Base-by-base conservation (phyloP, 1,140 invertebrate species). In the Dendrolimus kikuchii region DNA sequence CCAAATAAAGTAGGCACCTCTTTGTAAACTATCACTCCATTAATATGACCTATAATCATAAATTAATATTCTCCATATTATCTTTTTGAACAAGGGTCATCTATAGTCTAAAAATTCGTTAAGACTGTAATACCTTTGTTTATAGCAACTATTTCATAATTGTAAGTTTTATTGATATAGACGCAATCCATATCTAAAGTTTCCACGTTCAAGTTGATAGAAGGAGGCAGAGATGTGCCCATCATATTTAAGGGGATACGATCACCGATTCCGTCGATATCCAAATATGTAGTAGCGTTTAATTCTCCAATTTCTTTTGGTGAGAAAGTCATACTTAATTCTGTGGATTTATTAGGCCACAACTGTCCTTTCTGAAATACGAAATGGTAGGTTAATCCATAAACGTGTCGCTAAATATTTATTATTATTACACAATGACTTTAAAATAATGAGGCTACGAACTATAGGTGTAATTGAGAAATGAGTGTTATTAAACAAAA, bases 111-210 rank as follows among this genome's bases (percentile, higher is more conserved):
- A 47, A 38, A 8, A 5, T 37, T 47, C 10, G 38, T 40, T 53
- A 46, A 48, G 7, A 51, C n/a, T 38, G 42, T 50, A 46, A 44
- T 46, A 83, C 82, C 82, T 81, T 71, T 86, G 54, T 86, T 86
- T 9, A 72, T 77, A 46, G 79, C 73, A 8, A 82, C 67, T 10
- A 83, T 64, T 66, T 86, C 80, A 42, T 83, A 86, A 54, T 80
- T 69, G 52, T 86, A 86, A 7, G 58, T 72, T 57, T 81, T 82
- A 53, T 82, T 81, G 38, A 86, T 84, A 50, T 82, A 86, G 38
- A 83, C 72, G 39, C 66, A 55, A 52, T 77, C 77, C 75, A 86
- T 80, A 49, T 86, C 77, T 5, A 86, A 59, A 6, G 81, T 86
- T 55, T 86, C 79, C 46, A 84, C 53, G 50, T 86, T 83, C 36